Percentiles rank a stretch among this genome's conserved stretches.
Conservation (phyloP, 2,888 invertebrate species). For the Digitonthophagus gazella region DNA sequence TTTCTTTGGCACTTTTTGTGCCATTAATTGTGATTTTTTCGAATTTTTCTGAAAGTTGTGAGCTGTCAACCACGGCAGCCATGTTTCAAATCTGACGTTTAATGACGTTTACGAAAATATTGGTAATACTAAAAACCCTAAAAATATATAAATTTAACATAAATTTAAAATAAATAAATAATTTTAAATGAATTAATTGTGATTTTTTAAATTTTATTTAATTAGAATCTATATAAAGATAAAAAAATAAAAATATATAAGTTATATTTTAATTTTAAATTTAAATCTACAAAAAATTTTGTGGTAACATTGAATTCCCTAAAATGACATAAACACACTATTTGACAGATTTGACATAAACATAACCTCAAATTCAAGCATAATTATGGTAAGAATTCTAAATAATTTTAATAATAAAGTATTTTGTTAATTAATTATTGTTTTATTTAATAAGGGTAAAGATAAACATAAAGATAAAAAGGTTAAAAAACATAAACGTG, state of each 20-base stretch:
- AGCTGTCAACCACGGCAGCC: conserved; percentile 42
- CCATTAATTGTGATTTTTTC: conserved; percentile 39
- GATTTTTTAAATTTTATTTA: too few relatives aligned
- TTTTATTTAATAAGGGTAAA: conserved; percentile 36
- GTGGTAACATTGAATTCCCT: too few relatives aligned
- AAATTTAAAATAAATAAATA: neutral
- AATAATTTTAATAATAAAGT: too few relatives aligned
- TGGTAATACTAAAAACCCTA: neutral
- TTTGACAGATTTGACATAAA: too few relatives aligned
- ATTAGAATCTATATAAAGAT: too few relatives aligned
- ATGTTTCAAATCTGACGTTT: conserved; percentile 35
- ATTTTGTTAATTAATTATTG: neutral
- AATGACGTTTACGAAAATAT: conserved; percentile 3
- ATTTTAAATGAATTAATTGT: too few relatives aligned
- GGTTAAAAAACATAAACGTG: conserved; percentile 40
- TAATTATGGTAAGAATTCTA: too few relatives aligned
- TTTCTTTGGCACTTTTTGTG: conserved; percentile 25
- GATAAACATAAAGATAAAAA: conserved; percentile 39
- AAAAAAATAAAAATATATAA: too few relatives aligned
- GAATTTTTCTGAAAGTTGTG: conserved; percentile 43
- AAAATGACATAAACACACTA: too few relatives aligned
- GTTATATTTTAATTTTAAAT: too few relatives aligned
- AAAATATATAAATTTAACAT: neutral
- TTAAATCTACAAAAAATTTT: too few relatives aligned
- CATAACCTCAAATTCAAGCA: too few relatives aligned